Evolutionary conservation across 92 coral and sea anemone species (phyloP).

Genomic region (Palythoa heliodiscus): DNA sequence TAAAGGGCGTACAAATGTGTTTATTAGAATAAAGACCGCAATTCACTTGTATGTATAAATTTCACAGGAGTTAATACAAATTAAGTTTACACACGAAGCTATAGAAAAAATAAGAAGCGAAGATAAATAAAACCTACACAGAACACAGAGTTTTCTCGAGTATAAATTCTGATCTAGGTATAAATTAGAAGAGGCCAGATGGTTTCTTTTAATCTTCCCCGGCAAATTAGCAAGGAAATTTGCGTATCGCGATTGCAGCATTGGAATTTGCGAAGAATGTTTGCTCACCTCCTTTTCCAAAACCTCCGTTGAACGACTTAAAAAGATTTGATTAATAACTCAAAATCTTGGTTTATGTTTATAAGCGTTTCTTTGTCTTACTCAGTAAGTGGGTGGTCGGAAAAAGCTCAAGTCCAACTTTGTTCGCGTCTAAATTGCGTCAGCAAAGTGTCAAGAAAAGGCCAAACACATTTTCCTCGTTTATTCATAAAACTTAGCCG

Average conservation of each 20-base stretch:
- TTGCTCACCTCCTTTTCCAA: slow-evolving; percentile 35
- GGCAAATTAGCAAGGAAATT: background rate
- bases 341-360: slow-evolving; percentile 21
- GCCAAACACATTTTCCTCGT: slow-evolving; percentile 22
- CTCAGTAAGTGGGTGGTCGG: slow-evolving; percentile 21
- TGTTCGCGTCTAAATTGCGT: slow-evolving; percentile 15
- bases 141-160: no score
- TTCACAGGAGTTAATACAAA: background rate
- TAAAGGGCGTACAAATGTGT: slow-evolving; percentile 2
- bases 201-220: no score
- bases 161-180: no score
- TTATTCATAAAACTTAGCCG: slow-evolving; percentile 41
- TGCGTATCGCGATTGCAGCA: slow-evolving; percentile 34
- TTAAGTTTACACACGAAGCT: background rate
- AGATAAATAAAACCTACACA: no score
- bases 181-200: no score
- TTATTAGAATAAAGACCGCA: slow-evolving; percentile 23
- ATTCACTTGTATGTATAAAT: slow-evolving; percentile 27
- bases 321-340: slow-evolving; percentile 32
- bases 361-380: slow-evolving; percentile 26
- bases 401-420: background rate
- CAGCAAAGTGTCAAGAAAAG: slow-evolving; percentile 34
- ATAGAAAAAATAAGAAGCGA: background rate
- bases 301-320: slow-evolving; percentile 36
- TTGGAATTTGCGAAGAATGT: slow-evolving; percentile 20